Conservation (phyloP, 2,113 vertebrate genomes). For the Podarcis cretensis region DNA sequence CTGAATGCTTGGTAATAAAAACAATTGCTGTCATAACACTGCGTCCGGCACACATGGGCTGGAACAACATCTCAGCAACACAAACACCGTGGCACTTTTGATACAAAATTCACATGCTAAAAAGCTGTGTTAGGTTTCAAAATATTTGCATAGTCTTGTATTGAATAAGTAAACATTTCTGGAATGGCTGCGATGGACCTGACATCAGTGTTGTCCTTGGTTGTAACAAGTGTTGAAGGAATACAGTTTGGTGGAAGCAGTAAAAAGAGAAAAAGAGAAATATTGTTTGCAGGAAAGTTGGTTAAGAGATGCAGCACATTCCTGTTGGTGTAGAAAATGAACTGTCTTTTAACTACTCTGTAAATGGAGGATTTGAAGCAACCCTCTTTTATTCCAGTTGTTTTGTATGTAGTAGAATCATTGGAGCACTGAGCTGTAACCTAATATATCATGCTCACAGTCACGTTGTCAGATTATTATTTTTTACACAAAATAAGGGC, state of each 20-base stretch:
- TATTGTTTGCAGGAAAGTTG: slow-evolving; percentile 6
- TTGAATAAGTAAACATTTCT: slow-evolving; percentile 29
- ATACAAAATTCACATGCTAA: slow-evolving; percentile 62
- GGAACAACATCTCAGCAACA: slow-evolving; percentile 59
- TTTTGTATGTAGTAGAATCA: background rate
- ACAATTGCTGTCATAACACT: slow-evolving; percentile 33
- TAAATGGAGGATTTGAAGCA: background rate
- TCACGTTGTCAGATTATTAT: background rate
- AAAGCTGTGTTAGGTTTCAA: slow-evolving; percentile 57
- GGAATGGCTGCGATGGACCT: background rate
- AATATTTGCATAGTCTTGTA: slow-evolving; percentile 61
- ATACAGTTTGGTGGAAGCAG: slow-evolving; percentile 20
- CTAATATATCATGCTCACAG: background rate
- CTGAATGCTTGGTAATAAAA: background rate
- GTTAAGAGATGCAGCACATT: background rate
- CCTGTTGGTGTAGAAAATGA: background rate
- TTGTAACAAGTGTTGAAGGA: slow-evolving; percentile 39
- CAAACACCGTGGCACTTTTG: slow-evolving; percentile 61
- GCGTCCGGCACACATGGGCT: slow-evolving; percentile 46
- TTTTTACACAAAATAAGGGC: background rate
- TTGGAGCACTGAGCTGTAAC: background rate
- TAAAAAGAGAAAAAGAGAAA: background rate
- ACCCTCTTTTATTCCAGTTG: background rate
- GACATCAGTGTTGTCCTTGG: background rate
- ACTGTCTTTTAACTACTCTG: background rate